A percentile compares a stretch with the other conserved stretches of the same genome.
These are phyloP conservation scores for Sander lucioperca DNA, from an alignment of 2,113 vertebrate genomes.

Conservation along the genomic window DNA sequence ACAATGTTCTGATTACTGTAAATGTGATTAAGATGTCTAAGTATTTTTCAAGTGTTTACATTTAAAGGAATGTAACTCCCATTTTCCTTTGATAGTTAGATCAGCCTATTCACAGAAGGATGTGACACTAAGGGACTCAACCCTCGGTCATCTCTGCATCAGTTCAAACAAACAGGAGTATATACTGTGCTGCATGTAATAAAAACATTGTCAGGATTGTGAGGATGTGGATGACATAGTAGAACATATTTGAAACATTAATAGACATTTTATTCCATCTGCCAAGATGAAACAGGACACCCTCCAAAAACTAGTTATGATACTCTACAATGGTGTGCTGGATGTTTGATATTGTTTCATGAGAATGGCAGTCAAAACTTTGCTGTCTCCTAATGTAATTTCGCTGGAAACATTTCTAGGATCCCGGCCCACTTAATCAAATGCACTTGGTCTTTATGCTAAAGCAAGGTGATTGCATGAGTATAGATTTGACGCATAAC, in stretches of 20 bases:
- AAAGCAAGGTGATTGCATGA: neutral
- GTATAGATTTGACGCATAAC: neutral
- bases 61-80: neutral
- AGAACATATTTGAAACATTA: slow-evolving; percentile 3
- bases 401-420: slow-evolving; percentile 15
- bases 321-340: neutral
- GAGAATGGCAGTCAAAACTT: slow-evolving; percentile 11
- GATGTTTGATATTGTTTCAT: slow-evolving; percentile 18
- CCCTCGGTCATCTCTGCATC: neutral
- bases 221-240: neutral
- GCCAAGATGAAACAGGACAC: neutral
- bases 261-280: neutral
- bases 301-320: neutral
- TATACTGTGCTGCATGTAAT: neutral
- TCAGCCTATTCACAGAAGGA: neutral
- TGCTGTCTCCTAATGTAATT: slow-evolving; percentile 6
- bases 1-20: slow-evolving; percentile 30
- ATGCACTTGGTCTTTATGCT: neutral
- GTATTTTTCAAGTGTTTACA: slow-evolving; percentile 4
- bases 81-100: neutral
- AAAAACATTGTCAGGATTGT: neutral
- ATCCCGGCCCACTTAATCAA: slow-evolving; percentile 20
- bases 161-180: neutral
- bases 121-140: slow-evolving; percentile 3
- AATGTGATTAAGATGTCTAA: slow-evolving; percentile 29